Base-by-base conservation (phyloP, 2,113 vertebrate species). In the Thoracochromis brauschi region DNA sequence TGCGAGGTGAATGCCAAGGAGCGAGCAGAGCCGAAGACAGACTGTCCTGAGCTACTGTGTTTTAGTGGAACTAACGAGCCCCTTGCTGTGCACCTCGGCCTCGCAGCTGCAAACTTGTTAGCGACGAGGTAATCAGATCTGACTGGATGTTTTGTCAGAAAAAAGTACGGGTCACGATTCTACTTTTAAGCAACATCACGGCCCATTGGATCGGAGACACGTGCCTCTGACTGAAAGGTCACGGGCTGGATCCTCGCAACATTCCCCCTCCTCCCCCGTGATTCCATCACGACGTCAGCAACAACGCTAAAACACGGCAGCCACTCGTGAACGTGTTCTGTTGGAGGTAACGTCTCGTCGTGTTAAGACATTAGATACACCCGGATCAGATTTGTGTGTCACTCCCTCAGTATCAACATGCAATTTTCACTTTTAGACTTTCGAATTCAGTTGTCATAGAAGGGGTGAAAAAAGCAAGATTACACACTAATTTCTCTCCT, bases 1-100 rank as follows among this genome's bases (percentile, higher is more conserved):
- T 16, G 83, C 29, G 85, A 94, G 91, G 91, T 91, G 89, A 90
- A 91, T 92, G 93, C 95, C 94, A 96, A 87, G 54, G 81, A 90
- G 75, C 38, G 78, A 91, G 79, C 87, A 75, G 84, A 92, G 90
- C 90, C 21, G 80, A 89, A 94, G 90, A 92, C 93, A 92, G 91
- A 91, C 90, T 89, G 92, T 93, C 93, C 94, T 78, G 87, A 90
- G 91, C 90, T 91, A 84, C 89, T 88, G 90, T 91, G 92, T 90
- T 92, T 87, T 51, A 85, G 91, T 82, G 85, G 87, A 85, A 87
- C 93, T 93, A 92, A 94, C 85, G 47, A 89, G 90, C 71, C 87
- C 85, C 89, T 85, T 81, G 9, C 87, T 82, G 86, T 33, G 87
- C 87, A 80, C 68, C 84, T 83, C 47, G 12, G 82, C 85, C 90